These are phyloP conservation scores for Disparrhopalites patrizii DNA, from an alignment of 2,888 invertebrate species.

Conservation along the genomic window DNA sequence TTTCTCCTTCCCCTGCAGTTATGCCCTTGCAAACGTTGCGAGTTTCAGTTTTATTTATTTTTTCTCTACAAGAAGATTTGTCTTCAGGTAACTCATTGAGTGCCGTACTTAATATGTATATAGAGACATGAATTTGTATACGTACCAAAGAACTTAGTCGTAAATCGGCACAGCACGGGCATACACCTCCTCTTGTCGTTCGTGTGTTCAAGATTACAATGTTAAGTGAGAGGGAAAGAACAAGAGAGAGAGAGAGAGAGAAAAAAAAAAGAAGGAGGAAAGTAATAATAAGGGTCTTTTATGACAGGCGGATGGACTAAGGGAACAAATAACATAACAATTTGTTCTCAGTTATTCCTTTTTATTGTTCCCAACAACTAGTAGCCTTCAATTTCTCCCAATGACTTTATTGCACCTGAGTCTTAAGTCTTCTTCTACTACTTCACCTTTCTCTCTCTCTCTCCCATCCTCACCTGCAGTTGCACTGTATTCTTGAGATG, in stretches of 20 bases:
- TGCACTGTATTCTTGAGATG: too few relatives aligned
- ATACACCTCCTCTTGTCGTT: conserved; percentile 1
- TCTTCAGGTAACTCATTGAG: too few relatives aligned
- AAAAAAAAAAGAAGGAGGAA: conserved; percentile 3
- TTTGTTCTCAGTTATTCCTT: conserved; percentile 38
- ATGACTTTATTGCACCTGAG: conserved; percentile 36
- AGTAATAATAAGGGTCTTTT: conserved; percentile 26
- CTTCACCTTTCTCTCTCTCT: background rate
- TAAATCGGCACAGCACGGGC: too few relatives aligned
- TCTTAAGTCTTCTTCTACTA: conserved; percentile 20
- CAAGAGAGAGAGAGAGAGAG: conserved; percentile 8
- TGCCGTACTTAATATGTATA: conserved; percentile 10
- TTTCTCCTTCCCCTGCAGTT: too few relatives aligned
- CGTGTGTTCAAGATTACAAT: conserved; percentile 13
- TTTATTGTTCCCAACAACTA: conserved; percentile 35
- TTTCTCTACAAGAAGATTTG: too few relatives aligned
- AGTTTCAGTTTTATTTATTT: too few relatives aligned
- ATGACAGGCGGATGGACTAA: conserved; percentile 31
- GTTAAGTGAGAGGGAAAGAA: conserved; percentile 6
- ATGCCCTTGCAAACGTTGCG: too few relatives aligned
- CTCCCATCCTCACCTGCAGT: background rate
- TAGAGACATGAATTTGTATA: too few relatives aligned
- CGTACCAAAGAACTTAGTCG: too few relatives aligned
- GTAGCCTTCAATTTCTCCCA: conserved; percentile 33
- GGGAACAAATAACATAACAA: conserved; percentile 31